Conservation (phyloP, 2,113 vertebrate species). For the Tympanuchus pallidicinctus region DNA sequence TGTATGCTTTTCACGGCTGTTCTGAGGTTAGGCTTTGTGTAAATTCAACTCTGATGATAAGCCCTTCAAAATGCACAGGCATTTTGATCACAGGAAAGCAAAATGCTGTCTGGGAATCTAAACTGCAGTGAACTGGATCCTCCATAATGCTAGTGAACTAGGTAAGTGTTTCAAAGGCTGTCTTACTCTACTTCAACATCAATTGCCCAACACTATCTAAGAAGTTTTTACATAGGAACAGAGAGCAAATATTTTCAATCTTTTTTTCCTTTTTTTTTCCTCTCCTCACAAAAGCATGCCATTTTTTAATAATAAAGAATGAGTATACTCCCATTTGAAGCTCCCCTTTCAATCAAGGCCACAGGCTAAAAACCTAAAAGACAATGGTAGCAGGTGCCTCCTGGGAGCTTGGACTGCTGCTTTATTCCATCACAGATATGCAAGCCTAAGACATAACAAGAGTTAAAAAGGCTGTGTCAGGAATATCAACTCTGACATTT, state of each 20-base stretch:
- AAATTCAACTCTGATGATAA: slow-evolving; percentile 33
- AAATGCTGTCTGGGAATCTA: slow-evolving; percentile 40
- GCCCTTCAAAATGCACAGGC: slow-evolving; percentile 15
- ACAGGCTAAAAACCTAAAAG: slow-evolving; percentile 55
- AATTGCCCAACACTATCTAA: slow-evolving; percentile 32
- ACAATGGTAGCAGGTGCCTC: slow-evolving; percentile 44
- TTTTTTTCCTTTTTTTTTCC: neutral
- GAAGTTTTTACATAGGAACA: slow-evolving; percentile 25
- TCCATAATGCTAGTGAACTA: neutral
- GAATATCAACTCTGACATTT: slow-evolving; percentile 52
- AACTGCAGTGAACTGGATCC: slow-evolving; percentile 37
- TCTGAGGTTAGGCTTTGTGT: slow-evolving; percentile 52
- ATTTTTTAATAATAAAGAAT: slow-evolving; percentile 16
- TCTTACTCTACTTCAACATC: slow-evolving; percentile 43
- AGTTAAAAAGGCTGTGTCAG: slow-evolving; percentile 57
- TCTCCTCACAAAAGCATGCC: slow-evolving; percentile 8
- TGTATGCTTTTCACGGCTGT: slow-evolving; percentile 49
- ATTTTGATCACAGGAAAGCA: slow-evolving; percentile 67
- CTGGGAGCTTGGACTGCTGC: slow-evolving; percentile 43
- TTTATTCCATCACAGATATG: slow-evolving; percentile 61
- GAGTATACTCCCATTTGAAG: neutral
- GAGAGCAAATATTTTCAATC: slow-evolving; percentile 60
- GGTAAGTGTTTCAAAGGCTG: slow-evolving; percentile 65
- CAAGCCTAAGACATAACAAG: slow-evolving; percentile 41
- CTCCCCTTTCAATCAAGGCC: slow-evolving; percentile 46